Evolutionary conservation across 1,140 invertebrate species (phyloP).

Genomic region (Zaprionus africanus): DNA sequence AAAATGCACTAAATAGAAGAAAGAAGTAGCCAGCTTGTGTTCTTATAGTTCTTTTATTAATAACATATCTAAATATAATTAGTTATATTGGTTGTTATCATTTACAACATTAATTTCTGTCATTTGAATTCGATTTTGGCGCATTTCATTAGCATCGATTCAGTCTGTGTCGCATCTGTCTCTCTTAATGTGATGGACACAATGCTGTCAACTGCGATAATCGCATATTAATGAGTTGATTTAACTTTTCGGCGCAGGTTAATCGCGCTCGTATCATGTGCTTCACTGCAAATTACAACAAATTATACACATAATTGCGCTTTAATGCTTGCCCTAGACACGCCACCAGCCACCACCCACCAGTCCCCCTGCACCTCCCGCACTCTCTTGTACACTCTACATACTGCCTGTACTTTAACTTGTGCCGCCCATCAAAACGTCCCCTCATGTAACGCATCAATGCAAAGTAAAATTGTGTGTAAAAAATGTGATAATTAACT

Average conservation of each 20-base stretch:
- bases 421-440: conserved; percentile 4
- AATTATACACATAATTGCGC: conserved; percentile 80
- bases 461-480: conserved; percentile 82
- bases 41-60: no score
- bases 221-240: conserved; percentile 72
- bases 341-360: conserved; percentile 11
- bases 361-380: no score
- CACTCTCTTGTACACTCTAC: not conserved
- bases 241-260: conserved; percentile 67
- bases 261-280: conserved; percentile 61
- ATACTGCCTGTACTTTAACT: not conserved
- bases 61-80: no score
- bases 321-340: conserved; percentile 64
- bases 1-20: no score
- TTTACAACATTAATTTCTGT: not conserved
- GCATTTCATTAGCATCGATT: not conserved
- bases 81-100: no score
- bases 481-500: conserved; percentile 82
- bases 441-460: conserved; percentile 59
- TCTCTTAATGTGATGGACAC: conserved; percentile 19
- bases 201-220: conserved; percentile 49
- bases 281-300: conserved; percentile 75
- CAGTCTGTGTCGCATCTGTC: not conserved
- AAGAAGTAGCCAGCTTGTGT: not conserved
- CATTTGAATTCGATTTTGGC: not conserved